phyloP scores from a whole-genome alignment of 2,888 invertebrate species.

The Melanostoma mellinum region DNA sequence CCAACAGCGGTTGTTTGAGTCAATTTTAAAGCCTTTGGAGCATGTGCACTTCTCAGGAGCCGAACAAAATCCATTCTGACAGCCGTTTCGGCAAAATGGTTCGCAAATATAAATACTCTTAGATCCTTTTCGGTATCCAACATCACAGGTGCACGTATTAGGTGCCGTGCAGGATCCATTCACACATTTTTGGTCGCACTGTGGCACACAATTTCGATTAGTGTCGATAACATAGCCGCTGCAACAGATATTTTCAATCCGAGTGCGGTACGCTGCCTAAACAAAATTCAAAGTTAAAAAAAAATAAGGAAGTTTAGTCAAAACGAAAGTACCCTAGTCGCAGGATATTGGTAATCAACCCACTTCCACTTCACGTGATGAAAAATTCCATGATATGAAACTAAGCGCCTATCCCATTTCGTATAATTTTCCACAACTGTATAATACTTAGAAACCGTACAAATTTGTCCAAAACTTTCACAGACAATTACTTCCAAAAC shows the following conservation, averaged over 20 bases:
- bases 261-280: neutral
- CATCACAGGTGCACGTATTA: constrained; percentile 82
- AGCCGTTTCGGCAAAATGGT: constrained; percentile 78
- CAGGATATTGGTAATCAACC: neutral
- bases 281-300: neutral
- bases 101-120: constrained; percentile 75
- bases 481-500: neutral
- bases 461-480: neutral
- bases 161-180: constrained; percentile 81
- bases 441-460: neutral
- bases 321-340: constrained; percentile 8
- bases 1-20: constrained; percentile 75
- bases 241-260: constrained; percentile 17
- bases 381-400: neutral
- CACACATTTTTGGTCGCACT: too few relatives aligned
- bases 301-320: too few relatives aligned
- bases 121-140: constrained; percentile 78
- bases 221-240: constrained; percentile 67
- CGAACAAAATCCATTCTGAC: constrained; percentile 81
- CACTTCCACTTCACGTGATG: too few relatives aligned
- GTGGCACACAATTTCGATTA: too few relatives aligned
- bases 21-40: constrained; percentile 78
- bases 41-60: constrained; percentile 81
- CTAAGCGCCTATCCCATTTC: neutral
- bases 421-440: neutral